Percentiles rank a stretch among this genome's conserved stretches.
Conservation (phyloP, 2,888 invertebrate species). For the Melitaea athalia region DNA sequence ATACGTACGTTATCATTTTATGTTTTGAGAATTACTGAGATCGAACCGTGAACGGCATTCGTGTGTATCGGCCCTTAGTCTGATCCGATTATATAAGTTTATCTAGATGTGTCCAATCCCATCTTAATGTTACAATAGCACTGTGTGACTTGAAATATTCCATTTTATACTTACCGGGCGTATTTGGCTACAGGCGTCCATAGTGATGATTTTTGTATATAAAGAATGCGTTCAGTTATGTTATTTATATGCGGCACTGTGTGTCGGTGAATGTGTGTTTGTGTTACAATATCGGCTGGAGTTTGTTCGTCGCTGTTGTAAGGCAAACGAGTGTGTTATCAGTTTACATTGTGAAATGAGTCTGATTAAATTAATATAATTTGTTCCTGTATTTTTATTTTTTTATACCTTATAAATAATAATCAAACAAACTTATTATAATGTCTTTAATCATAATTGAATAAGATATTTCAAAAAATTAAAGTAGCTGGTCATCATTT, state of each 20-base stretch:
- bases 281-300: slow-evolving; percentile 38
- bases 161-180: slow-evolving; percentile 42
- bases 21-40: too few species aligned
- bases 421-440: too few species aligned
- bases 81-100: slow-evolving; percentile 21
- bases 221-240: slow-evolving; percentile 41
- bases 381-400: slow-evolving; percentile 29
- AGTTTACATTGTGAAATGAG: slow-evolving; percentile 79
- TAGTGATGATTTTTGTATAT: slow-evolving; percentile 46
- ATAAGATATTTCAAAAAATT: slow-evolving; percentile 36
- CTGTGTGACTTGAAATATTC: slow-evolving; percentile 62
- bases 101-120: slow-evolving; percentile 41
- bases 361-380: slow-evolving; percentile 74
- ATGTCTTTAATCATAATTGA: slow-evolving; percentile 20
- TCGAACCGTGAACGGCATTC: too few species aligned
- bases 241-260: slow-evolving; percentile 47
- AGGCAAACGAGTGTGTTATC: slow-evolving; percentile 63
- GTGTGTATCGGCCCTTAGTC: slow-evolving; percentile 3
- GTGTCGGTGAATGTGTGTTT: slow-evolving; percentile 44
- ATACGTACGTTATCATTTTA: too few species aligned
- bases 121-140: slow-evolving; percentile 39
- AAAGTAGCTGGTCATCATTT: slow-evolving; percentile 33
- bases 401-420: background rate
- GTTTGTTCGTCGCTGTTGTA: slow-evolving; percentile 49
- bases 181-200: background rate